Conservation (phyloP, 37 sponge, comb jelly and placozoan species). For the Chondrilla cf. caribensis region DNA sequence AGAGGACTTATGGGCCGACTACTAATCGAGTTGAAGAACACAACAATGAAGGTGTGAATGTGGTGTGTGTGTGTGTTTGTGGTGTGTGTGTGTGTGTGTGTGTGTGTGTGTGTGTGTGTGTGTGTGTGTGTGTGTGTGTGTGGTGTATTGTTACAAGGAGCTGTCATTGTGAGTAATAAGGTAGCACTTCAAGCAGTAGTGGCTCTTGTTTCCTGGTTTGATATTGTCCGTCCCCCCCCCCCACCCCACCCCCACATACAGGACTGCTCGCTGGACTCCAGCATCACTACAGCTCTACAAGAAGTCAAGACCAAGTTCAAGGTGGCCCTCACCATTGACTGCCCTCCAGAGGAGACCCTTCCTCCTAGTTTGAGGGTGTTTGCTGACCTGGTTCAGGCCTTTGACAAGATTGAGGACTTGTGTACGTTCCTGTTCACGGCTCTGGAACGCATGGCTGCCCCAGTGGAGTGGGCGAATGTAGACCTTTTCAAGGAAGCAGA, state of each 20-base stretch:
- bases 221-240: too few relatives aligned
- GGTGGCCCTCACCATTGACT: background rate
- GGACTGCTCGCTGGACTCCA: constrained; percentile 13
- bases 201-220: background rate
- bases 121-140: constrained; percentile 36
- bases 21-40: constrained; percentile 33
- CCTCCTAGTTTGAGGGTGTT: constrained; percentile 12
- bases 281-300: background rate
- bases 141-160: background rate
- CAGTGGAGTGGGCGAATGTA: constrained; percentile 52
- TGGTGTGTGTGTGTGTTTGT: background rate
- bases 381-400: background rate
- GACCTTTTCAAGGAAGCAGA: constrained; percentile 74
- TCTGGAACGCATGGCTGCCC: constrained; percentile 51
- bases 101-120: background rate
- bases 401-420: constrained; percentile 22
- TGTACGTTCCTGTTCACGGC: background rate
- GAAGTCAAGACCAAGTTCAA: constrained; percentile 19
- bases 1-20: constrained; percentile 35
- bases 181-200: too few relatives aligned
- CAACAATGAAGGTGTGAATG: constrained; percentile 24
- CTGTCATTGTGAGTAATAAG: background rate
- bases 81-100: constrained; percentile 11
- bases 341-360: background rate
- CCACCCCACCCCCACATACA: too few relatives aligned